Evolutionary conservation across 1,140 invertebrate genomes (phyloP), one percentile per base, ranked within the genome.

Genomic region (Drosophila ogumai): DNA sequence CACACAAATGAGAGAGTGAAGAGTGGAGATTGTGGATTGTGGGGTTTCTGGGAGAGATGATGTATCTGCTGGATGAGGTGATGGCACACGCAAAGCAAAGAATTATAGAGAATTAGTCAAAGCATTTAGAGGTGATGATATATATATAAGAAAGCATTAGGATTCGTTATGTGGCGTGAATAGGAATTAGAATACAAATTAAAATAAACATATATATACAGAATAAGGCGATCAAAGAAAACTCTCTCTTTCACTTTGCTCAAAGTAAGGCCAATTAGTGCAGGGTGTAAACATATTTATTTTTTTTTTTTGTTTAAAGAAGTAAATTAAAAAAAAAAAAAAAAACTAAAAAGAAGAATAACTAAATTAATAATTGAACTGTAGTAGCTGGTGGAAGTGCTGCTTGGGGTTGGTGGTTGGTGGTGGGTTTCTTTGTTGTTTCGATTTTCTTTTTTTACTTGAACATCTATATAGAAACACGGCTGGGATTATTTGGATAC

Each of bases 191-290:
- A 12, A 28, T 74, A 60, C 60, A 84, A 81, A 75, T 67, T 38
- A 55, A 22, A 63, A 74, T 78, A 80, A 65, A 76, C 49, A 76
- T 49, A 71, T 74, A 84, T 79, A 67, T 81, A 85, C 69, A 68
- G 46, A 32, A 12, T 43, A 67, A 69, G 19, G 17, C 32, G 50
- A 71, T 67, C 75, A 46, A 61, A 22, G 44, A 81, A 80, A 81
- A 72, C 56, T 78, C 67, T 69, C 49, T 75, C 78, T 34, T 52
- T 38, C 63, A 46, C 55, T 32, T 61, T 77, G 57, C 86, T 82
- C 68, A 69, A 74, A 73, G 75, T 79, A 69, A 84, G 56, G 81
- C 85, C 80, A 87, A 87, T 87, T 87, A 87, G 82, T 87, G 84
- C 80, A 79, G 76, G 79, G 75, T 82, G 63, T 60, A 79, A 71